Base-by-base conservation (phyloP, 2,888 invertebrate genomes). In the Diarsia brunnea region DNA sequence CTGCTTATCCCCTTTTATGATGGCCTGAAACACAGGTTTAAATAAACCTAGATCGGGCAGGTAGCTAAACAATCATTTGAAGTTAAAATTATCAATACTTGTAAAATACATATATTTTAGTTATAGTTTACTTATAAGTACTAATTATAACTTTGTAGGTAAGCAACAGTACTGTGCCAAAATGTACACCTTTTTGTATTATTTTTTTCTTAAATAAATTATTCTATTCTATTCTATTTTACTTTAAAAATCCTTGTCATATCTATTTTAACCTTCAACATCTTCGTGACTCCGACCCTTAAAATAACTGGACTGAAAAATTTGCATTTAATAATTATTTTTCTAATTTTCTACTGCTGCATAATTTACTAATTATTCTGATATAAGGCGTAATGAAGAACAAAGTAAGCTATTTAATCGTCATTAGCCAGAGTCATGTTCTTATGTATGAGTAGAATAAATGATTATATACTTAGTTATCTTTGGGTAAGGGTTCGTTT, bases 331-430 rank as follows among this genome's bases (percentile, higher is more conserved):
- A 51, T 69, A 10, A 38, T 27, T 1, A 19, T 45, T 43, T 55
- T 68, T 67, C 4, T 38, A n/a, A 78, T 78, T 78, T n/a, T 70
- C 24, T 65, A 68, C n/a, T 58, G 19, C 55, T 61, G 55, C n/a
- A 78, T 78, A 69, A 78, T 71, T 74, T 45, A 53, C 21, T 43
- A 58, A 79, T 69, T 69, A 74, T 66, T 66, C 58, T 47, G 24
- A 69, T 47, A 76, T 51, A 78, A 21, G 12, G 27, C 55, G 27
- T 49, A 66, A 72, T 31, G 63, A 31, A 68, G 75, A 65, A 74
- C 61, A 76, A 78, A 81, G 61, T 75, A 69, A 60, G 61, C 68
- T 71, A 76, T 81, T 78, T 74, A 78, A 80, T 81, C 53, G 68
- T 75, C 66, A 77, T 81, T 75, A 75, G 64, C 69, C 63, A 75